Conservation (phyloP, 1,140 invertebrate species). For the Pectinophora gossypiella region DNA sequence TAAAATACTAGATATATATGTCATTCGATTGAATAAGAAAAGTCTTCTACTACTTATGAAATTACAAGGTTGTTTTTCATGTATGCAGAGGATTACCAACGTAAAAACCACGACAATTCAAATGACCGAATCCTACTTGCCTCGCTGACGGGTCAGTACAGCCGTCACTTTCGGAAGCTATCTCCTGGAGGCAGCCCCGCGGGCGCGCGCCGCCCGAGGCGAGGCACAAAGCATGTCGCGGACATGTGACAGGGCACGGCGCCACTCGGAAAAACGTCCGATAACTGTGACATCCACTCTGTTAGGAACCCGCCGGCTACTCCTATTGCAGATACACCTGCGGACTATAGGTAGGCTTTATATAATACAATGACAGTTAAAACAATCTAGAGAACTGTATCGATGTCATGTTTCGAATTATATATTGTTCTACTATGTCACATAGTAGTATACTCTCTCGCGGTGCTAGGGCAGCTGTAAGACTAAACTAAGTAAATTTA, state of each 20-base stretch:
- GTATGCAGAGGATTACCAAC: background rate
- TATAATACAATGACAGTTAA: background rate
- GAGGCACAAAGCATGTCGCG: background rate
- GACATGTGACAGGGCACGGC: background rate
- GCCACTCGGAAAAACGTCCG: background rate
- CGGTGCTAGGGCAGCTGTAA: no score
- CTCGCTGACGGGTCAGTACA: no score
- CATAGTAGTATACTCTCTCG: background rate
- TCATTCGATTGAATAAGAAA: no score
- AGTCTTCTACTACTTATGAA: no score
- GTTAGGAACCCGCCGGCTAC: background rate
- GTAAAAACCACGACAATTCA: background rate
- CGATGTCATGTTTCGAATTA: no score
- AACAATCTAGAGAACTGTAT: no score
- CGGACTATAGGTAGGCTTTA: no score
- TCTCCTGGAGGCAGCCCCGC: background rate
- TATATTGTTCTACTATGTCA: no score
- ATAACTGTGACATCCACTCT: background rate
- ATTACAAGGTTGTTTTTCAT: no score
- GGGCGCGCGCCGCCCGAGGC: background rate
- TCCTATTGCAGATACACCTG: background rate
- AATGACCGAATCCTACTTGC: background rate
- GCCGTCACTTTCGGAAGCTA: background rate
- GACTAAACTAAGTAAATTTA: no score
- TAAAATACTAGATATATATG: no score